Base-by-base conservation (phyloP, 2,797 vertebrate species). In the Myotis vivesi region DNA sequence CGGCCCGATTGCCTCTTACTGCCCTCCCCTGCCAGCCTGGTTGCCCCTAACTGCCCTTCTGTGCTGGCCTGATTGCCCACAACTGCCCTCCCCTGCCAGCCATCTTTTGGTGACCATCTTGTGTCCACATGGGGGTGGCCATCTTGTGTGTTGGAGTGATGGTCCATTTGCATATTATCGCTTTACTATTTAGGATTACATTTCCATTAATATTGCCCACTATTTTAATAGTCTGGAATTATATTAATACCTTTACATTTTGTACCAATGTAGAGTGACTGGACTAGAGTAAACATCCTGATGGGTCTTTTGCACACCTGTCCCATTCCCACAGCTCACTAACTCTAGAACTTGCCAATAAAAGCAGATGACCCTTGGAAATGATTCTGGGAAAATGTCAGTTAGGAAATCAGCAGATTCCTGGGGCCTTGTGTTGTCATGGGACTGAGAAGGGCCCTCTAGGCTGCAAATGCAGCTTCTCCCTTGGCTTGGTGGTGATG, bases 181-280 rank as follows among this genome's bases (percentile, higher is more conserved):
- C 12, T 13, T 46, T 46, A 46, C 12, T 46, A 46, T 46, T 2
- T 46, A 46, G 46, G 46, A 46, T 97, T 97, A 77, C 87, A 94
- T 97, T 97, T 97, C 91, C 96, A 97, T 97, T 97, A 95, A 96
- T 62, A 23, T 44, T 81, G 92, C 72, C 76, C 84, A 89, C 44
- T 87, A 55, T 94, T 96, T 95, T 96, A 96, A 96, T 95, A 95
- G 57, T 69, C 80, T 73, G 41, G 59, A 62, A 30, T 62, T 30
- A 62, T 30, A 62, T 79, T 96, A 68, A 44, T 95, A 69, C 46
- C 28, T 62, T 62, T 30, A 62, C 59, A 62, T 62, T 62, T 30
- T 62, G 59, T 62, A 62, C 13, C 33, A 97, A 87, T 9, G 38
- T 4, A 59, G 53, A 79, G 87, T 77, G 0, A 1, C 38, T 8